Evolutionary conservation across 2,113 vertebrate species (phyloP).

Genomic region (Halcyon senegalensis): DNA sequence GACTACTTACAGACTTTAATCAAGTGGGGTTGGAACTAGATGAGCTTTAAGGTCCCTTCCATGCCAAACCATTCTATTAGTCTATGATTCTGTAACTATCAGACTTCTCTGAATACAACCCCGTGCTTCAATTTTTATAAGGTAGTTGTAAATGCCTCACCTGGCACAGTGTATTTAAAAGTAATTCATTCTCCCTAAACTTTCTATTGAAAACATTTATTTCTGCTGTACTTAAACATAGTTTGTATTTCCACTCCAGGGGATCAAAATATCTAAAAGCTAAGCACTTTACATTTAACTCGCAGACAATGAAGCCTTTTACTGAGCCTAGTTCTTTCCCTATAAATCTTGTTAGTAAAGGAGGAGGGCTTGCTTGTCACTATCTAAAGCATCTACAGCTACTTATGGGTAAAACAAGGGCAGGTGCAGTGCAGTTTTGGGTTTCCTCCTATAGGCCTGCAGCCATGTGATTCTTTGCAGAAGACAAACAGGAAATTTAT

Average conservation of each 20-base stretch:
- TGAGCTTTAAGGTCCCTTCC: too few relatives aligned
- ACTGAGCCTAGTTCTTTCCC: neutral
- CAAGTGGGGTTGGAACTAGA: too few relatives aligned
- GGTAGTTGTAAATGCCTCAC: neutral
- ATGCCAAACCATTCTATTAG: too few relatives aligned
- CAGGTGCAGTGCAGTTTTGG: conserved; percentile 7
- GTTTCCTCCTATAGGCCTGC: conserved; percentile 25
- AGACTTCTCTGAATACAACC: neutral
- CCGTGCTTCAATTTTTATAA: neutral
- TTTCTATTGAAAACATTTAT: neutral
- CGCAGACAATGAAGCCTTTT: conserved; percentile 14
- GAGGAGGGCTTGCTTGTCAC: conserved; percentile 3
- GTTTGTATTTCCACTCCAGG: neutral
- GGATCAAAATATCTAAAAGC: neutral
- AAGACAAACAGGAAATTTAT: conserved; percentile 41
- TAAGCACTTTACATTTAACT: neutral
- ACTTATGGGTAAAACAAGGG: neutral
- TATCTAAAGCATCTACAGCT: conserved; percentile 35
- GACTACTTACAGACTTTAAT: neutral
- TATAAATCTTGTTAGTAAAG: conserved; percentile 43
- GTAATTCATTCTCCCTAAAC: neutral
- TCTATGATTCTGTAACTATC: neutral
- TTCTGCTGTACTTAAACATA: neutral
- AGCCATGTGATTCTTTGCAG: conserved; percentile 4
- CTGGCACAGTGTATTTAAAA: neutral